Evolutionary conservation across 2,888 invertebrate species (phyloP).

Genomic region (Eupithecia subumbrata): DNA sequence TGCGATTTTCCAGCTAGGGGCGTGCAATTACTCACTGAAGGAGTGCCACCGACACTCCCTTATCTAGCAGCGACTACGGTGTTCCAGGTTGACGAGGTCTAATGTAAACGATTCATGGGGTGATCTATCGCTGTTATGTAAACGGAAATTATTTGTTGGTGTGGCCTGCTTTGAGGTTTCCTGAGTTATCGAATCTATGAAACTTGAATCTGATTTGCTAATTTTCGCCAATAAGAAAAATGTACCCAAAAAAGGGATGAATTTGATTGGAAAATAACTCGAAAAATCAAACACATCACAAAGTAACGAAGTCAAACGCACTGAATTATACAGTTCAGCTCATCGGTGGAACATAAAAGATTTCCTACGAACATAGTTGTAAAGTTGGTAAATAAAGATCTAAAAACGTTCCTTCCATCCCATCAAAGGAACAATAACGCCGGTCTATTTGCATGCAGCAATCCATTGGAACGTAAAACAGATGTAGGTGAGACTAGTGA

Average conservation of each 20-base stretch:
- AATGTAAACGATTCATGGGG: conserved; percentile 38
- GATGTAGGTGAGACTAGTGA: conserved; percentile 61
- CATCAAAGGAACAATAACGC: conserved; percentile 70
- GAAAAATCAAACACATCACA: conserved; percentile 7
- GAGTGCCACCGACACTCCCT: conserved; percentile 61
- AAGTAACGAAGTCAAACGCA: conserved; percentile 16
- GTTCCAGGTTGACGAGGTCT: conserved; percentile 45
- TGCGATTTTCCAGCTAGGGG: conserved; percentile 78
- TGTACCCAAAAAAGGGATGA: not conserved
- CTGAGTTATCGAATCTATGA: not conserved
- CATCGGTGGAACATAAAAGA: conserved; percentile 33
- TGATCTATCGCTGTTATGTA: conserved; percentile 39
- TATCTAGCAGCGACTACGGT: conserved; percentile 53
- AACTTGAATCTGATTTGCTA: not conserved
- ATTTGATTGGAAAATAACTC: not conserved
- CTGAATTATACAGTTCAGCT: conserved; percentile 17
- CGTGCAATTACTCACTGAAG: conserved; percentile 76
- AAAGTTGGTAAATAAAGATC: conserved; percentile 54
- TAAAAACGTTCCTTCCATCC: conserved; percentile 52
- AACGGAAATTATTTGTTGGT: conserved; percentile 37
- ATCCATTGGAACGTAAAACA: conserved; percentile 75
- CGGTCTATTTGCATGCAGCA: conserved; percentile 71
- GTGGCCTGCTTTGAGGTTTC: conserved; percentile 30
- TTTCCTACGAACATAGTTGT: conserved; percentile 35
- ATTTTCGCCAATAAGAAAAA: not conserved